Percentiles rank a stretch among this genome's conserved stretches.
These are phyloP conservation scores for Penaeus vannamei DNA, from an alignment of 1,140 invertebrate species.

Conservation along the genomic window DNA sequence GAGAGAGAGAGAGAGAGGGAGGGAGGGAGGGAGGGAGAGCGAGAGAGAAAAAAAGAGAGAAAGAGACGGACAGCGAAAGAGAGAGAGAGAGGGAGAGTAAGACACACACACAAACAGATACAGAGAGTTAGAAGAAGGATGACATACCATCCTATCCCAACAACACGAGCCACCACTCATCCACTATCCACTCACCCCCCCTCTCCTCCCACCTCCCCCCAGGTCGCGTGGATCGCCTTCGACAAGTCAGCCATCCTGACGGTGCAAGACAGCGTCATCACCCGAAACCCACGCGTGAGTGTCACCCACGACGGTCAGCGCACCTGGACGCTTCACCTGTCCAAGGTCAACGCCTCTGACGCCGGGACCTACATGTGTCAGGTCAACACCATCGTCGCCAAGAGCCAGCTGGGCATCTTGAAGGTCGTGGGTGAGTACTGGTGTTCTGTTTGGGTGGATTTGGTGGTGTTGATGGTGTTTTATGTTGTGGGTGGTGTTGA, in stretches of 20 bases:
- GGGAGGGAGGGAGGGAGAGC: too few relatives aligned
- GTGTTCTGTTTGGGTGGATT: neutral
- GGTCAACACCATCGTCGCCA: conserved; percentile 27
- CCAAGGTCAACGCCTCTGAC: neutral
- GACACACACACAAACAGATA: too few relatives aligned
- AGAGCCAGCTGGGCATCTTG: neutral
- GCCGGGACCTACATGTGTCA: conserved; percentile 16
- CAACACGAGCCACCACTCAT: too few relatives aligned
- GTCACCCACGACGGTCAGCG: conserved; percentile 22
- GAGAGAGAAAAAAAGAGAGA: too few relatives aligned
- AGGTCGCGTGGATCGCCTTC: conserved; percentile 22
- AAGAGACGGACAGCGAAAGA: too few relatives aligned
- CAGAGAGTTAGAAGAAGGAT: too few relatives aligned
- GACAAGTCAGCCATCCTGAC: conserved; percentile 39
- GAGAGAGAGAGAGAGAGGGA: too few relatives aligned
- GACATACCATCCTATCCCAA: too few relatives aligned
- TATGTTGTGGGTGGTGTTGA: too few relatives aligned
- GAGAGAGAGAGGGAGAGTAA: too few relatives aligned
- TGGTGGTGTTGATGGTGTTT: neutral
- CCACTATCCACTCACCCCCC: neutral
- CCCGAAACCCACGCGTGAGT: conserved; percentile 1
- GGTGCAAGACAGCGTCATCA: conserved; percentile 26
- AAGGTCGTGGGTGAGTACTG: conserved; percentile 4
- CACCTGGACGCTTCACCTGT: conserved; percentile 38
- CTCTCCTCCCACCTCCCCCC: neutral